A percentile compares a stretch with the other conserved stretches of the same genome.
Conservation (phyloP, 2,888 invertebrate genomes). For the Troides helena region DNA sequence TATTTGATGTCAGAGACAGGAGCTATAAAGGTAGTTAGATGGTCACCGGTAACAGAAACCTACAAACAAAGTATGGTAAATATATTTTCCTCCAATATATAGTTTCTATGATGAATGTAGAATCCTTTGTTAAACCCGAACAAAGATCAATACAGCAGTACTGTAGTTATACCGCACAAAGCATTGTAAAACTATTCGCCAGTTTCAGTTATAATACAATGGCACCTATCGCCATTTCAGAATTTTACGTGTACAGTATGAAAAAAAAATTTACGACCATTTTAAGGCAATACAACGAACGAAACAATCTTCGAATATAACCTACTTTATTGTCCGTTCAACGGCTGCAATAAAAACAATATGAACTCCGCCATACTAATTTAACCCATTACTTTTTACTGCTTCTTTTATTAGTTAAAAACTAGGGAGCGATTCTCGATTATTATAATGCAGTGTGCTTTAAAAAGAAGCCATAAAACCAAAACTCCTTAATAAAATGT, state of each 20-base stretch:
- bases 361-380: conserved; percentile 17
- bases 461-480: background rate
- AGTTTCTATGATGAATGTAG: too few species aligned
- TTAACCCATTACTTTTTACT: conserved; percentile 15
- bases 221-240: conserved; percentile 17
- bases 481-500: background rate
- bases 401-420: conserved; percentile 5
- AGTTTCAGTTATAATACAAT: conserved; percentile 9
- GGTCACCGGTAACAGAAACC: too few species aligned
- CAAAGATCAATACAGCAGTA: background rate
- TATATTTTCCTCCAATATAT: too few species aligned
- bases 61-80: too few species aligned
- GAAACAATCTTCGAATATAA: conserved; percentile 22
- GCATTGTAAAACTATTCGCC: background rate
- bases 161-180: background rate
- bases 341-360: conserved; percentile 19
- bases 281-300: conserved; percentile 12
- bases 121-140: too few species aligned
- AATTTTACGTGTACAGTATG: conserved; percentile 9
- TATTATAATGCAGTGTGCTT: background rate
- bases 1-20: too few species aligned
- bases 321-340: conserved; percentile 19
- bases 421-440: background rate
- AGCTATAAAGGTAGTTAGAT: too few species aligned
- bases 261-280: conserved; percentile 24